Percentiles rank a stretch among this genome's conserved stretches.
Evolutionary conservation across 2,888 invertebrate genomes (phyloP).

Genomic region (Dynastes grantii): DNA sequence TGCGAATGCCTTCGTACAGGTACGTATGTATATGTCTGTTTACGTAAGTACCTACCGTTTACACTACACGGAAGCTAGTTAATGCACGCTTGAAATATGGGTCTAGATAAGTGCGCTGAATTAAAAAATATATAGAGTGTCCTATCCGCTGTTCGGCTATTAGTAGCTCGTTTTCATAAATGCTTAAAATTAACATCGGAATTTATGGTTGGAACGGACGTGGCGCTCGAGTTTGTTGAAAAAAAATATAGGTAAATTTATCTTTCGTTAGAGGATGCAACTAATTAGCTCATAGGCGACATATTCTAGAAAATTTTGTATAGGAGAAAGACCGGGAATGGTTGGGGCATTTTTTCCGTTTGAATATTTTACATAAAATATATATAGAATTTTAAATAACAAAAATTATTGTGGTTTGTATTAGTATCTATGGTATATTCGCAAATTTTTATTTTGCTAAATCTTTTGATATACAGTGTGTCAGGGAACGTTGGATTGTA

Average conservation of each 20-base stretch:
- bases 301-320: too few species aligned
- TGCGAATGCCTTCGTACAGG: not conserved
- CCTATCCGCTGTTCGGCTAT: slow-evolving; percentile 7
- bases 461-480: too few species aligned
- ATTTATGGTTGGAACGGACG: slow-evolving; percentile 19
- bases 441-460: too few species aligned
- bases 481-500: too few species aligned
- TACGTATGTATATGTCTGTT: not conserved
- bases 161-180: slow-evolving; percentile 29
- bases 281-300: not conserved
- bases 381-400: too few species aligned
- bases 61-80: slow-evolving; percentile 1
- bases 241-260: slow-evolving; percentile 11
- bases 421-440: too few species aligned
- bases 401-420: too few species aligned
- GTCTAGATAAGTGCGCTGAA: slow-evolving; percentile 19
- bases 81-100: slow-evolving; percentile 21
- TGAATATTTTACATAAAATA: too few species aligned
- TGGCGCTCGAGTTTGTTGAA: not conserved
- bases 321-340: too few species aligned
- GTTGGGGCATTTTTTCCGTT: too few species aligned
- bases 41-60: slow-evolving; percentile 2
- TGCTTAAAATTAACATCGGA: slow-evolving; percentile 36
- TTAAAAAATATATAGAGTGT: slow-evolving; percentile 19
- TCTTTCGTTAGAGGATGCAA: slow-evolving; percentile 7